Evolutionary conservation across 2,797 vertebrate genomes (phyloP).

Genomic region (Morus bassanus): DNA sequence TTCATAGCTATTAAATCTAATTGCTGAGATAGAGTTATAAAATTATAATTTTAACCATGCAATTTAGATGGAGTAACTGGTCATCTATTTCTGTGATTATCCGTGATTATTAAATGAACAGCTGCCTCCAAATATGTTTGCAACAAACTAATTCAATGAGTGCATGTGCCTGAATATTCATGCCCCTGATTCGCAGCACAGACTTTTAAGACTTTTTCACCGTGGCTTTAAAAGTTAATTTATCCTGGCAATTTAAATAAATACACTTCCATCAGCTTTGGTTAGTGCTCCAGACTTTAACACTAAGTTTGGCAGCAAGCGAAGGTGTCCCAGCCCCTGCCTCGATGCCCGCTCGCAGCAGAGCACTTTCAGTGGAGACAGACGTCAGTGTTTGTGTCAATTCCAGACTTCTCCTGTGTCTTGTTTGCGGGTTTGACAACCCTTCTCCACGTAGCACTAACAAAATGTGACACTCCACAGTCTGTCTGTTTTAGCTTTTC

Average conservation of each 20-base stretch:
- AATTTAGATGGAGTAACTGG: slow-evolving; percentile 63
- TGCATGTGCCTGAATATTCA: slow-evolving; percentile 71
- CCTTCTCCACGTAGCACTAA: not conserved
- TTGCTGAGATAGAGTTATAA: slow-evolving; percentile 69
- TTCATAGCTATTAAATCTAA: slow-evolving; percentile 68
- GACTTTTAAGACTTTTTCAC: slow-evolving; percentile 16
- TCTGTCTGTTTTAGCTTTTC: slow-evolving; percentile 29
- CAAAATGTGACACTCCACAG: slow-evolving; percentile 5
- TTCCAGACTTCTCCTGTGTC: not conserved
- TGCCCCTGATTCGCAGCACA: not conserved
- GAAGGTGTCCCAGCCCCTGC: not conserved
- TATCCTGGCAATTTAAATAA: slow-evolving; percentile 70
- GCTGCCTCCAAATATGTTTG: slow-evolving; percentile 73
- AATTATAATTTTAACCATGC: slow-evolving; percentile 68
- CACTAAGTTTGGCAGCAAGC: not conserved
- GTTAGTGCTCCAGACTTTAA: slow-evolving; percentile 12
- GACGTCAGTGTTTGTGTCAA: not conserved
- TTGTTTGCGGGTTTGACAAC: not conserved
- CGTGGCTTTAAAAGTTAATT: slow-evolving; percentile 68
- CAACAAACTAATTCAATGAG: slow-evolving; percentile 68
- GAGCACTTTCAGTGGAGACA: not conserved
- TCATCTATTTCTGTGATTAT: slow-evolving; percentile 65
- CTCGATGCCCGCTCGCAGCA: not conserved
- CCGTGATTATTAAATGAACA: slow-evolving; percentile 77
- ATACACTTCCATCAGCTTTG: slow-evolving; percentile 30